Evolutionary conservation across 2,113 vertebrate species (phyloP).

Genomic region (Gadus macrocephalus): DNA sequence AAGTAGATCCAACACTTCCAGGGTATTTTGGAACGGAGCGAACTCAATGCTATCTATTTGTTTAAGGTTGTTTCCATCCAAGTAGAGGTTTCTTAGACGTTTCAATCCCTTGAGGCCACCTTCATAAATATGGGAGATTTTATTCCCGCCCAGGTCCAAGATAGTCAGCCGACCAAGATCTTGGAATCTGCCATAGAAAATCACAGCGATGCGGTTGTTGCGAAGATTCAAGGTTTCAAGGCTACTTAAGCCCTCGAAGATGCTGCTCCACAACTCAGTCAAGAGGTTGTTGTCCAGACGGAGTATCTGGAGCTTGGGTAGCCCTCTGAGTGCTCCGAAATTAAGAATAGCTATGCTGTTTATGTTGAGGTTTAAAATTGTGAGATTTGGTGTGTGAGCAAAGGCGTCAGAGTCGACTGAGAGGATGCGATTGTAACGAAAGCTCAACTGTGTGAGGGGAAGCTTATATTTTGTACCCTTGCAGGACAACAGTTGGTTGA

Average conservation of each 20-base stretch:
- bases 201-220: conserved; percentile 77
- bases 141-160: conserved; percentile 80
- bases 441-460: conserved; percentile 44
- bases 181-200: conserved; percentile 69
- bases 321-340: conserved; percentile 56
- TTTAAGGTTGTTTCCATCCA: conserved; percentile 76
- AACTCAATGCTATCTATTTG: conserved; percentile 49
- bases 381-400: conserved; percentile 54
- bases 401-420: conserved; percentile 54
- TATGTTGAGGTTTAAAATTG: conserved; percentile 70
- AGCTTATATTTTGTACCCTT: fast-evolving
- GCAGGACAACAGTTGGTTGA: conserved; percentile 49
- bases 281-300: conserved; percentile 82
- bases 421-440: conserved; percentile 78
- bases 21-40: conserved; percentile 55
- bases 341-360: conserved; percentile 73
- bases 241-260: conserved; percentile 67
- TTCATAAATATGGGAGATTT: conserved; percentile 59
- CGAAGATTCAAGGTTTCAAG: conserved; percentile 75
- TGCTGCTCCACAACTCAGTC: conserved; percentile 60
- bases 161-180: conserved; percentile 57
- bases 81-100: conserved; percentile 69
- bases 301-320: conserved; percentile 63
- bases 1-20: conserved; percentile 70
- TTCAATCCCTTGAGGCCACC: conserved; percentile 67